Percentiles rank a stretch among this genome's conserved stretches.
These are phyloP conservation scores for Acipenser oxyrinchus DNA, from an alignment of 2,797 vertebrate species.

Conservation along the genomic window DNA sequence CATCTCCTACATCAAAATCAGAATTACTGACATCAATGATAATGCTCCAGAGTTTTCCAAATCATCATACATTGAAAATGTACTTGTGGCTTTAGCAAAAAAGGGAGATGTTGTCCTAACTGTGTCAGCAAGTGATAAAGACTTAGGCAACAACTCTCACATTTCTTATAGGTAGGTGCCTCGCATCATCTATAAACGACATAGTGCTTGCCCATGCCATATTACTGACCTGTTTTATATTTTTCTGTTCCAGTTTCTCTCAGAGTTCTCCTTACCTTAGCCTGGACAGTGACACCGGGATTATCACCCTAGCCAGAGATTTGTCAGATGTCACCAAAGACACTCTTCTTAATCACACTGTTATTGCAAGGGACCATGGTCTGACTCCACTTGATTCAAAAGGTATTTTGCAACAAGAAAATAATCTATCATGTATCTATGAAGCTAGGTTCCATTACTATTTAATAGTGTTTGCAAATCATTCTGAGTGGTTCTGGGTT, in stretches of 20 bases:
- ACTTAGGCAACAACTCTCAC: slow-evolving; percentile 50
- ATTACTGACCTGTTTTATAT: not conserved
- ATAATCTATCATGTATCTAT: no score
- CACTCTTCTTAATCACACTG: slow-evolving; percentile 40
- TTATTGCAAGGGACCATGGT: slow-evolving; percentile 56
- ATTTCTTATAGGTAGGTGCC: slow-evolving; percentile 56
- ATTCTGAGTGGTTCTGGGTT: no score
- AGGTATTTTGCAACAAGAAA: slow-evolving; percentile 37
- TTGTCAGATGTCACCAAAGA: slow-evolving; percentile 42
- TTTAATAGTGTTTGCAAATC: no score
- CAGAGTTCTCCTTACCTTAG: slow-evolving; percentile 39
- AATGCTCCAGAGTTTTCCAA: slow-evolving; percentile 55
- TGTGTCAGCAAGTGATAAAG: slow-evolving; percentile 52
- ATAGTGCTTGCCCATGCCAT: not conserved
- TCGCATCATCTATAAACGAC: no score
- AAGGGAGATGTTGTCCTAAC: slow-evolving; percentile 46
- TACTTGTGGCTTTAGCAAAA: slow-evolving; percentile 45
- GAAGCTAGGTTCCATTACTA: no score
- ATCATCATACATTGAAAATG: slow-evolving; percentile 35
- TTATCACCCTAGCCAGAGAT: slow-evolving; percentile 48
- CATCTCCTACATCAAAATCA: slow-evolving; percentile 48
- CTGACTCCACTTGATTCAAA: slow-evolving; percentile 43
- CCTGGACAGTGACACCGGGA: slow-evolving; percentile 49
- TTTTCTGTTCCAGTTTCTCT: slow-evolving; percentile 40
- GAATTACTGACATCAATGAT: slow-evolving; percentile 57